phyloP scores from a whole-genome alignment of 1,140 invertebrate genomes.

The Harpegnathos saltator region DNA sequence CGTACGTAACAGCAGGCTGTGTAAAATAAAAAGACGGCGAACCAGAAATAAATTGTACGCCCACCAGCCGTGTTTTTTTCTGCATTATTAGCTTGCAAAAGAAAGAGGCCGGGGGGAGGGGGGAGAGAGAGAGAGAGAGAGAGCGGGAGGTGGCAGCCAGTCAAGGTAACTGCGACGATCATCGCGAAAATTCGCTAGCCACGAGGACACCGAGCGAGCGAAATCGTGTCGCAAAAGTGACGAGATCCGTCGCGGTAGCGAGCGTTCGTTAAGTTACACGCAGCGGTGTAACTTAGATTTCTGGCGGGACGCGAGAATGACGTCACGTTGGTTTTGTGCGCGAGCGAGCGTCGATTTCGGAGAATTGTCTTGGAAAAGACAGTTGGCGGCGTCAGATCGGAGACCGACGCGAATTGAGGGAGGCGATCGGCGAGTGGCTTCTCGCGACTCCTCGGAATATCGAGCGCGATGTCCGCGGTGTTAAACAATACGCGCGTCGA shows the following conservation, averaged over 20 bases:
- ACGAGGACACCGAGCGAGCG: neutral
- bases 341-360: too few species aligned
- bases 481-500: conserved; percentile 1
- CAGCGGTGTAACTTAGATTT: too few species aligned
- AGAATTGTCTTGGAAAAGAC: too few species aligned
- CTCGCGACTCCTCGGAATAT: too few species aligned
- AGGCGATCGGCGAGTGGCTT: too few species aligned
- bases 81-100: conserved; percentile 38
- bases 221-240: conserved; percentile 33
- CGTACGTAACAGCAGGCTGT: conserved; percentile 1
- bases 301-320: too few species aligned
- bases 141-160: conserved; percentile 17
- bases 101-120: conserved; percentile 39
- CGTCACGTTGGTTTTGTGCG: too few species aligned
- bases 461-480: too few species aligned
- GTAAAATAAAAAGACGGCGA: conserved; percentile 43
- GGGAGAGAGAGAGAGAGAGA: conserved; percentile 42
- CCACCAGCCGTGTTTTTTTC: conserved; percentile 48
- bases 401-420: too few species aligned
- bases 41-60: conserved; percentile 58
- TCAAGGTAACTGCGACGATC: conserved; percentile 41
- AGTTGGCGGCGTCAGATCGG: too few species aligned
- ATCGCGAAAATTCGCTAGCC: conserved; percentile 47
- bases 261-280: too few species aligned
- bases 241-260: neutral